Evolutionary conservation across 2,113 vertebrate genomes (phyloP).

Genomic region (Spheniscus mendiculus): DNA sequence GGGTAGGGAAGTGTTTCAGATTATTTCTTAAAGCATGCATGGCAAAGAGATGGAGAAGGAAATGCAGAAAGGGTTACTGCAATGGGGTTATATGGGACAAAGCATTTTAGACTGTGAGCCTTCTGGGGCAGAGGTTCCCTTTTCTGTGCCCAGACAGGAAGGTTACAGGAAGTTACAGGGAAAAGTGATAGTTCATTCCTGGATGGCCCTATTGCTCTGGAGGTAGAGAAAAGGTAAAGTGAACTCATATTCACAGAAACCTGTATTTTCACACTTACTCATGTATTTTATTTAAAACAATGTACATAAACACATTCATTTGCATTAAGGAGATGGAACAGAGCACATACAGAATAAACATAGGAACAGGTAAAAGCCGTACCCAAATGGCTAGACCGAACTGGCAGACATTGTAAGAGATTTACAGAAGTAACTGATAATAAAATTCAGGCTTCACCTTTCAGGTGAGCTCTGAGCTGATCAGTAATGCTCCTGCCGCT

Average conservation of each 20-base stretch:
- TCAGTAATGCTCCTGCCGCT: neutral
- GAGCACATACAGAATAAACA: neutral
- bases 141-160: conserved; percentile 48
- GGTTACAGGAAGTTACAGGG: conserved; percentile 58
- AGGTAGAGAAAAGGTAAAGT: conserved; percentile 20
- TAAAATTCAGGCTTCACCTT: neutral
- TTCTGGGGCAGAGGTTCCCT: conserved; percentile 57
- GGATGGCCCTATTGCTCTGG: neutral
- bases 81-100: neutral
- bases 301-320: neutral
- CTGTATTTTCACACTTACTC: neutral
- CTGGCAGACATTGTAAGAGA: neutral
- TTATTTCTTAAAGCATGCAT: neutral
- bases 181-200: conserved; percentile 29
- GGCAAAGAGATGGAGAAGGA: neutral
- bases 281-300: neutral
- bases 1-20: neutral
- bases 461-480: conserved; percentile 7
- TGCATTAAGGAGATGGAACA: neutral
- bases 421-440: neutral
- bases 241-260: neutral
- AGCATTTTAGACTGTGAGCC: neutral
- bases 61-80: conserved; percentile 10
- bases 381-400: neutral
- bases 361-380: neutral